Evolutionary conservation across 2,888 invertebrate genomes (phyloP).

Genomic region (Phengaris arion): DNA sequence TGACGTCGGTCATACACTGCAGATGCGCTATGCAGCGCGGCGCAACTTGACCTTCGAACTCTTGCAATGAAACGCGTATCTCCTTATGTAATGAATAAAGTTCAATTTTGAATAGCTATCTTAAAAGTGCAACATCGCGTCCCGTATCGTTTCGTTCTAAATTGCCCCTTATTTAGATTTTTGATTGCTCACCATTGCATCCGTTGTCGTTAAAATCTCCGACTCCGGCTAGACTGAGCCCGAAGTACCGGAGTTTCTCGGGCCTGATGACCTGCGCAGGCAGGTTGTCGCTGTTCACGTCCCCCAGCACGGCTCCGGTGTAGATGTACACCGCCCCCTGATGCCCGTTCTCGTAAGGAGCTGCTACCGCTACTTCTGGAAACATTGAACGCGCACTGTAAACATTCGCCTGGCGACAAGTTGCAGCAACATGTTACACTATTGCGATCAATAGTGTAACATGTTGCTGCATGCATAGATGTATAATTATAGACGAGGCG

Average conservation of each 20-base stretch:
- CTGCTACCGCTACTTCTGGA: conserved; percentile 59
- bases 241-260: conserved; percentile 42
- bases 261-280: conserved; percentile 37
- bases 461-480: too few species aligned
- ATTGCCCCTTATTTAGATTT: neutral
- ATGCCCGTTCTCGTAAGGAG: conserved; percentile 53
- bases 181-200: conserved; percentile 49
- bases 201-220: conserved; percentile 48
- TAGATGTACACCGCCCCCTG: conserved; percentile 58
- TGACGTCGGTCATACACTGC: too few species aligned
- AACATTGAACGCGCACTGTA: neutral
- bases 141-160: neutral
- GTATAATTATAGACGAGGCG: too few species aligned
- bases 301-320: conserved; percentile 43
- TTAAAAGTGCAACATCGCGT: too few species aligned
- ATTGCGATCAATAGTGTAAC: too few species aligned
- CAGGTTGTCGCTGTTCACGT: neutral
- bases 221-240: conserved; percentile 48
- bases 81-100: too few species aligned
- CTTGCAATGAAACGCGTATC: too few species aligned
- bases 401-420: too few species aligned
- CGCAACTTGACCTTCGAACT: too few species aligned
- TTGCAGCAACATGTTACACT: too few species aligned
- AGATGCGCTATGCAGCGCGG: too few species aligned
- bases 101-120: too few species aligned